Percentiles rank a stretch among this genome's conserved stretches.
phyloP scores from a whole-genome alignment of 2,888 invertebrate genomes.

The Busseola fusca region DNA sequence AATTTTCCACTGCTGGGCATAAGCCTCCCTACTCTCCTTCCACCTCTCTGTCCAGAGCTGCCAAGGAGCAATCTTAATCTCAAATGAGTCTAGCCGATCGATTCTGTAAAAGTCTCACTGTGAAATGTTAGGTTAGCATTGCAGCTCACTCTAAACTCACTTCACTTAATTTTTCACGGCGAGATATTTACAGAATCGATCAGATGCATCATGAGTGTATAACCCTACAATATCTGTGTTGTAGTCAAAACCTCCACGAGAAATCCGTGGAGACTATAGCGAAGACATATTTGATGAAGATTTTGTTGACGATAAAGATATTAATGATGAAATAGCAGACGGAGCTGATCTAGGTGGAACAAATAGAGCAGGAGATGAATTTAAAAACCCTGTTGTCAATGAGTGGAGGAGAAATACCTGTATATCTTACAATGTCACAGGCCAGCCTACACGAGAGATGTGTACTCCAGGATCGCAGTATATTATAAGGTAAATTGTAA shows the following conservation, averaged over 20 bases:
- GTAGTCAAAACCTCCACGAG: conserved; percentile 16
- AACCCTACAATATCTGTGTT: conserved; percentile 9
- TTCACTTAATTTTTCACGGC: too few species aligned
- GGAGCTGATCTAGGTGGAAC: conserved; percentile 35
- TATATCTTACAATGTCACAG: conserved; percentile 62
- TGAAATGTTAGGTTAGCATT: too few species aligned
- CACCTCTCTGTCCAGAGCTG: too few species aligned
- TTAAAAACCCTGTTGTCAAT: neutral
- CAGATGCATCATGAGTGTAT: neutral
- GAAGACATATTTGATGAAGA: conserved; percentile 35
- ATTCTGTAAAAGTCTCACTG: too few species aligned
- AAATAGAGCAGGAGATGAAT: conserved; percentile 13
- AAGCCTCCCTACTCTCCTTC: too few species aligned
- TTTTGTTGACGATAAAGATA: conserved; percentile 5
- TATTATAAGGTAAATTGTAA: conserved; percentile 71
- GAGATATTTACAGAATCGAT: too few species aligned
- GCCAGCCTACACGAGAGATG: conserved; percentile 55
- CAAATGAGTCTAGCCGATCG: too few species aligned
- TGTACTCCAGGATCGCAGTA: conserved; percentile 81
- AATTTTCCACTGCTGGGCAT: too few species aligned
- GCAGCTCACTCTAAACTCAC: too few species aligned
- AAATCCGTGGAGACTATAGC: conserved; percentile 23
- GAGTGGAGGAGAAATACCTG: conserved; percentile 58
- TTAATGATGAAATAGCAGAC: conserved; percentile 22
- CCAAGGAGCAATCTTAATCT: too few species aligned